phyloP scores from a whole-genome alignment of 2,797 vertebrate species.

The Pempheris klunzingeri region DNA sequence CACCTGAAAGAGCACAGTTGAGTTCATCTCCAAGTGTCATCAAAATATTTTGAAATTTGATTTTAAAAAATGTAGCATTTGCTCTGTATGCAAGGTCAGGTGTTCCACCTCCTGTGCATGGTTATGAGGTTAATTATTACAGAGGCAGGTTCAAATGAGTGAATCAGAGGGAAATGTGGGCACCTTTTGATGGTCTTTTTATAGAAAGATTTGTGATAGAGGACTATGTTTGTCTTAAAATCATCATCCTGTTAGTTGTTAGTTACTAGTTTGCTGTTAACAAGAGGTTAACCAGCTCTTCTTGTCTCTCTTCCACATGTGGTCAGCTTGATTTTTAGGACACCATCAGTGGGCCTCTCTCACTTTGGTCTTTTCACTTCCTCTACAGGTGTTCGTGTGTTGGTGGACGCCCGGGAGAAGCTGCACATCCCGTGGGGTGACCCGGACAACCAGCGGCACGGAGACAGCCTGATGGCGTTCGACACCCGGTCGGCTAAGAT shows the following conservation, averaged over 20 bases:
- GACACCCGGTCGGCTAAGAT: conserved; percentile 91
- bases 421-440: conserved; percentile 98
- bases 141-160: neutral
- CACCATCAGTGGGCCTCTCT: neutral
- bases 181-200: neutral
- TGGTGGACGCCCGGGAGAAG: conserved; percentile 97
- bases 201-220: neutral
- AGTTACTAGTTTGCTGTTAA: neutral
- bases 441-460: conserved; percentile 89
- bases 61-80: too few species aligned
- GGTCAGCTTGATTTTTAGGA: neutral
- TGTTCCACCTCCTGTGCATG: neutral
- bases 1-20: neutral
- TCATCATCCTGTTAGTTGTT: neutral
- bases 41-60: neutral
- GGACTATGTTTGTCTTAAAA: neutral
- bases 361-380: conserved; percentile 20
- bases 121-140: neutral
- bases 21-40: neutral
- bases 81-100: too few species aligned
- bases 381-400: conserved; percentile 91
- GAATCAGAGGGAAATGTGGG: neutral
- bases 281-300: neutral
- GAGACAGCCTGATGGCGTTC: conserved; percentile 93
- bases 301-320: neutral